Evolutionary conservation across 2,797 vertebrate genomes (phyloP).

Genomic region (Gadopsis marmoratus): DNA sequence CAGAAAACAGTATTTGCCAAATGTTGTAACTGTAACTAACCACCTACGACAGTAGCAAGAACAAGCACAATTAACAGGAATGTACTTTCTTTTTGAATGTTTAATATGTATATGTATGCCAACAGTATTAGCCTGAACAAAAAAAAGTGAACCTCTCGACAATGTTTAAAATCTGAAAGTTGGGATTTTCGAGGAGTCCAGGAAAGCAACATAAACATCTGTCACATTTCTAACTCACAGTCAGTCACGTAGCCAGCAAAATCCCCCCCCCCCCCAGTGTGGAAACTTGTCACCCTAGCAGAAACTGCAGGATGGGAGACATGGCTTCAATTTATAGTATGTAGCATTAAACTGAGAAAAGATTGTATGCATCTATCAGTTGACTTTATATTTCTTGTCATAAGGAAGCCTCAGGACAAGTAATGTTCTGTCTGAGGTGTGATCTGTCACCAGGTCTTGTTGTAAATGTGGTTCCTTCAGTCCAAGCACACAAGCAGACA

Average conservation of each 20-base stretch:
- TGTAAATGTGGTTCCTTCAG: no score
- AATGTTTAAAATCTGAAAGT: background rate
- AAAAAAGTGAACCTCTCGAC: background rate
- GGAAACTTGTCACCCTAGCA: background rate
- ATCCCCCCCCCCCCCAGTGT: no score
- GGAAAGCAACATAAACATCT: conserved; percentile 22
- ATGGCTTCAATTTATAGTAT: background rate
- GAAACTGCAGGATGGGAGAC: background rate
- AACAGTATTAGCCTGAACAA: background rate
- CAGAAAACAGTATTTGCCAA: background rate
- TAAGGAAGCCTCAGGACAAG: background rate
- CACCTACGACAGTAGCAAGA: background rate
- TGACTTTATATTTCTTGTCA: background rate
- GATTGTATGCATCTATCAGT: background rate
- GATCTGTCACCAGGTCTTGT: background rate
- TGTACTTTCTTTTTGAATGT: background rate
- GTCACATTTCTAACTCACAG: conserved; percentile 5
- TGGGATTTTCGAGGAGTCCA: background rate
- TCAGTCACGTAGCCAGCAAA: background rate
- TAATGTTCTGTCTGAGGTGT: background rate
- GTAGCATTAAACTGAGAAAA: background rate
- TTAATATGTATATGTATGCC: background rate
- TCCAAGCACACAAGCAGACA: background rate
- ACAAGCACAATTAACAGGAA: background rate
- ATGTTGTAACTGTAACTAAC: background rate